Conservation (phyloP, 2,113 vertebrate species). For the Gasterosteus nipponicus region DNA sequence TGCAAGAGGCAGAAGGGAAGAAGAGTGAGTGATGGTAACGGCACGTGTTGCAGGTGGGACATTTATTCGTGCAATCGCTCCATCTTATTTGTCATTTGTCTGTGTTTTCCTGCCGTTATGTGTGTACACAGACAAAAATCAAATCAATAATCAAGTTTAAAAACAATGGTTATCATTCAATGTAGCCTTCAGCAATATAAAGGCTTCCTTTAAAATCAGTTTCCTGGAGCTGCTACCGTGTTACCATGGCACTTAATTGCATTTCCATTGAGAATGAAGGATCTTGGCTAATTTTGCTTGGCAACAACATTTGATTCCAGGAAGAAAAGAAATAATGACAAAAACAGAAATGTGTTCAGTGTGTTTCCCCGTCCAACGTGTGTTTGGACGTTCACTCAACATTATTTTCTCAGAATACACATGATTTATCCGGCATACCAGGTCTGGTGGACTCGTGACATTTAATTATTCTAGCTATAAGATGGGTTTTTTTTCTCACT, state of each 20-base stretch:
- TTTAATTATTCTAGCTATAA: neutral
- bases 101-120: conserved; percentile 1
- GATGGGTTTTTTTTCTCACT: neutral
- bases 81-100: conserved; percentile 9
- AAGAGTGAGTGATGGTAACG: conserved; percentile 29
- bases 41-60: conserved; percentile 23
- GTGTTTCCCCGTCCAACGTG: neutral
- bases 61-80: conserved; percentile 5
- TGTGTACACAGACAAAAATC: neutral
- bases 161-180: conserved; percentile 27
- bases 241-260: conserved; percentile 65
- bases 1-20: conserved; percentile 72
- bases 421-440: neutral
- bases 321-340: neutral
- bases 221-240: conserved; percentile 45
- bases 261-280: conserved; percentile 37
- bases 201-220: conserved; percentile 26
- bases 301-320: conserved; percentile 26
- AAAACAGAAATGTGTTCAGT: neutral
- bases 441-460: neutral
- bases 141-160: conserved; percentile 25
- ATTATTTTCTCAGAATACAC: neutral
- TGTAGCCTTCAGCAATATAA: conserved; percentile 27
- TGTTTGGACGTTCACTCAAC: neutral
- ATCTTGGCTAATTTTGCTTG: conserved; percentile 45